A percentile compares a stretch with the other conserved stretches of the same genome.
phyloP scores from a whole-genome alignment of 1,140 invertebrate species.

The Pseudachorutes palmiensis region DNA sequence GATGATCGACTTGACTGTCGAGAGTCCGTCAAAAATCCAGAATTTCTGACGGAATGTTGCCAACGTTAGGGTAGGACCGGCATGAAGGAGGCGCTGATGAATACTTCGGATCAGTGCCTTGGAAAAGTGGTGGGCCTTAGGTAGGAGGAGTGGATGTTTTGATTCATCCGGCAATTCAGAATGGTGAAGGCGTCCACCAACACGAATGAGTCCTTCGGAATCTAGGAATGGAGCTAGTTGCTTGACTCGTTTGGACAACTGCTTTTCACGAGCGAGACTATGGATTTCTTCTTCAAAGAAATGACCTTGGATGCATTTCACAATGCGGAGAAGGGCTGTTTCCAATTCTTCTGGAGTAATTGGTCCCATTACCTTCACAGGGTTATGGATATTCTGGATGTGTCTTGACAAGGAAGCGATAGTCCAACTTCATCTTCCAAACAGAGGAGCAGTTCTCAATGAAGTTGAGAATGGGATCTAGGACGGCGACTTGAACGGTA shows the following conservation, averaged over 20 bases:
- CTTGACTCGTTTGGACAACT: slow-evolving; percentile 3
- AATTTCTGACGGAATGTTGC: neutral
- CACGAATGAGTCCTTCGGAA: slow-evolving; percentile 41
- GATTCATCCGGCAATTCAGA: slow-evolving; percentile 33
- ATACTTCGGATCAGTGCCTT: neutral
- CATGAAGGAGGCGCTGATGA: slow-evolving; percentile 1
- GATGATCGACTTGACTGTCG: neutral
- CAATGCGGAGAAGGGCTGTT: neutral
- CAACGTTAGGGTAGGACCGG: neutral
- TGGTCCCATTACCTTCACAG: neutral
- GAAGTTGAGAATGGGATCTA: neutral
- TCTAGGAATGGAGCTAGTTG: slow-evolving; percentile 44
- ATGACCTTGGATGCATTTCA: neutral
- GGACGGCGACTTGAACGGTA: neutral
- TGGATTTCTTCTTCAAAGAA: neutral
- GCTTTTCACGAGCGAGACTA: slow-evolving; percentile 18
- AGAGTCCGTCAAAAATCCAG: neutral
- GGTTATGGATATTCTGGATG: neutral
- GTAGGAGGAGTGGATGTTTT: slow-evolving; percentile 41
- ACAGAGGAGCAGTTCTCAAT: neutral
- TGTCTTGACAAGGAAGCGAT: neutral
- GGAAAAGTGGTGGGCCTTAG: slow-evolving; percentile 11
- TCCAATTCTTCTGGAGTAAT: neutral
- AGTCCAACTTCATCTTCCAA: too few relatives aligned
- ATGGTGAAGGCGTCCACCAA: slow-evolving; percentile 42